These are phyloP conservation scores for Xiphorhynchus erythropygius DNA, from an alignment of 2,797 vertebrate species.

Conservation along the genomic window DNA sequence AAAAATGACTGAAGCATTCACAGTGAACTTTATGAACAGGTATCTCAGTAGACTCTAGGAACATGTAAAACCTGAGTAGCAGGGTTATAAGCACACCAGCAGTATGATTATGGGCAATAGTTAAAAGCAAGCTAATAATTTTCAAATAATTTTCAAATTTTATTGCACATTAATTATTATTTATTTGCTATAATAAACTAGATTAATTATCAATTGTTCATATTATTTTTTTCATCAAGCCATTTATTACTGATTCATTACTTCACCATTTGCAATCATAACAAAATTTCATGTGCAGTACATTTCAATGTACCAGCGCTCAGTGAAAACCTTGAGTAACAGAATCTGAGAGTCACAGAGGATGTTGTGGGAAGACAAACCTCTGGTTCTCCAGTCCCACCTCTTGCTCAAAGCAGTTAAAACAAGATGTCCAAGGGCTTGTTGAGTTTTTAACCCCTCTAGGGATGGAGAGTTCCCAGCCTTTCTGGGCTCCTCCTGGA, in stretches of 20 bases:
- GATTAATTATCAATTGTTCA: not conserved
- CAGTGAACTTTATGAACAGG: not conserved
- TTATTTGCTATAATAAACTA: not conserved
- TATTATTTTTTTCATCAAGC: not conserved
- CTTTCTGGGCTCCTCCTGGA: not conserved
- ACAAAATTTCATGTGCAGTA: rapidly evolving
- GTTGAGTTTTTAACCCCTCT: not conserved
- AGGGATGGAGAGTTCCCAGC: not conserved
- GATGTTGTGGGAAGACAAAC: not conserved
- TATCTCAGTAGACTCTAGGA: not conserved
- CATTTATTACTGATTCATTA: not conserved
- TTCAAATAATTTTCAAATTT: not conserved
- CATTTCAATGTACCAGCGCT: not conserved
- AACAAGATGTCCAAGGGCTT: not conserved
- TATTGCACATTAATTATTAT: not conserved
- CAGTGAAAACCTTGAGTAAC: not conserved
- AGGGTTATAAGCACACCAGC: not conserved
- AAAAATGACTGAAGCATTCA: not conserved
- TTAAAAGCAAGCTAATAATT: not conserved
- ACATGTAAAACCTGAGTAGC: not conserved
- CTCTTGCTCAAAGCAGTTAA: not conserved
- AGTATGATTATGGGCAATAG: not conserved
- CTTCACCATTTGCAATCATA: not conserved
- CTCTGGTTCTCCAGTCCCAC: not conserved
- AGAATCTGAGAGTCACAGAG: not conserved